Conservation (phyloP, 2,113 vertebrate species). For the Entosphenus tridentatus region DNA sequence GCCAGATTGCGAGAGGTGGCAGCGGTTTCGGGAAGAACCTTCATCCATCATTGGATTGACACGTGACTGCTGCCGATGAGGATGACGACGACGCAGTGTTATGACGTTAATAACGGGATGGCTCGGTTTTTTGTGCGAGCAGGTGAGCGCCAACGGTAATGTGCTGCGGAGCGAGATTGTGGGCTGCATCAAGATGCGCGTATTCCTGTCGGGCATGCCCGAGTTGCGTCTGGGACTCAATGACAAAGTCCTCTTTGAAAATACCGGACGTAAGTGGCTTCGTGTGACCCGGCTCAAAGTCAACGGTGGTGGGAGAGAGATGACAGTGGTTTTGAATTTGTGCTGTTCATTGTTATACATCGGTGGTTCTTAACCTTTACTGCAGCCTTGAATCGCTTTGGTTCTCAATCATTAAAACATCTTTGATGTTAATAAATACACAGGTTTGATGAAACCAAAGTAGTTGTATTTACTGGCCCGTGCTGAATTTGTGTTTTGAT, state of each 20-base stretch:
- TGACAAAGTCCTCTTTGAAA: constrained; percentile 95
- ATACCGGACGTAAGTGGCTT: constrained; percentile 75
- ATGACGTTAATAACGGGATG: neutral
- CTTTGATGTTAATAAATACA: no score
- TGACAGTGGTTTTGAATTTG: no score
- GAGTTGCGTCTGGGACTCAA: constrained; percentile 79
- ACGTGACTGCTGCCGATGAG: no score
- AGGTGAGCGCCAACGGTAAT: constrained; percentile 93
- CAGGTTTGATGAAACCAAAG: no score
- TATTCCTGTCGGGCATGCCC: constrained; percentile 90
- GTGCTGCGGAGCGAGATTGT: constrained; percentile 87
- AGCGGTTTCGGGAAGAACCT: neutral
- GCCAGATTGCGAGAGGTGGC: neutral
- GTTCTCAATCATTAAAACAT: no score
- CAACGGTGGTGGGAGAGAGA: no score
- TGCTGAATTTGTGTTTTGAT: no score
- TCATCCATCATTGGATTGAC: neutral
- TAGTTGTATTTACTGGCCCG: no score
- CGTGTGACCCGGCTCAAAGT: no score
- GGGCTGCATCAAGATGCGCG: constrained; percentile 92
- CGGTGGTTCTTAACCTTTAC: no score
- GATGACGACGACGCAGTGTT: neutral
- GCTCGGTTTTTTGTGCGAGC: neutral
- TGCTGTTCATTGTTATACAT: no score
- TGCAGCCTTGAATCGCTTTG: no score